Evolutionary conservation across 1,140 invertebrate genomes (phyloP).

Genomic region (Drosophila gunungcola): DNA sequence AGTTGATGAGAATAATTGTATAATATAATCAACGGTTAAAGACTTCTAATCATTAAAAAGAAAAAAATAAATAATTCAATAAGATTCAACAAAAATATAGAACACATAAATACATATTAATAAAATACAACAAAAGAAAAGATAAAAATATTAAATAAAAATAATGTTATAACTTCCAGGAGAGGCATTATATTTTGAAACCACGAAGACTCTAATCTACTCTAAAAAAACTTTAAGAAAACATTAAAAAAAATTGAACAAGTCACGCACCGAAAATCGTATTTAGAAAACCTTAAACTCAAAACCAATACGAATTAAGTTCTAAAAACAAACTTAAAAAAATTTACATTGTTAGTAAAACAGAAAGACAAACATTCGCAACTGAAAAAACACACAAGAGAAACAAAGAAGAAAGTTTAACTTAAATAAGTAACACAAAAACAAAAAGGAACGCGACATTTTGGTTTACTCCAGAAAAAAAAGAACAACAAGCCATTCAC

Average conservation of each 20-base stretch:
- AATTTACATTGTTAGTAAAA: too few relatives aligned
- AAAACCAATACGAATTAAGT: too few relatives aligned
- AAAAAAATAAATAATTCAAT: neutral
- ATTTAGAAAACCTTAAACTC: too few relatives aligned
- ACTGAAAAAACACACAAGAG: neutral
- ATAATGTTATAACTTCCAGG: neutral
- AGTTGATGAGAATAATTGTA: slow-evolving; percentile 47
- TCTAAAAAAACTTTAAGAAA: too few relatives aligned
- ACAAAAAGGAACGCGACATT: neutral
- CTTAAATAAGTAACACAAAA: neutral
- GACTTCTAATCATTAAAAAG: neutral
- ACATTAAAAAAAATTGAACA: too few relatives aligned
- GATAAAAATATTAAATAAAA: neutral
- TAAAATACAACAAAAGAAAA: neutral
- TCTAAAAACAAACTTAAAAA: too few relatives aligned
- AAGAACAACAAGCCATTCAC: neutral
- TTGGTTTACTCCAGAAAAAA: neutral
- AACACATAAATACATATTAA: neutral
- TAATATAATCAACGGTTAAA: slow-evolving; percentile 38
- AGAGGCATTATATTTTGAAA: too few relatives aligned
- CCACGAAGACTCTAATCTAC: too few relatives aligned
- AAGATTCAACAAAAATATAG: neutral
- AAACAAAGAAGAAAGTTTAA: neutral
- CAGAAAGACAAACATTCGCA: neutral
- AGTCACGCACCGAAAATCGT: too few relatives aligned